phyloP scores from a whole-genome alignment of 2,113 vertebrate species.

The Macquaria australasica region DNA sequence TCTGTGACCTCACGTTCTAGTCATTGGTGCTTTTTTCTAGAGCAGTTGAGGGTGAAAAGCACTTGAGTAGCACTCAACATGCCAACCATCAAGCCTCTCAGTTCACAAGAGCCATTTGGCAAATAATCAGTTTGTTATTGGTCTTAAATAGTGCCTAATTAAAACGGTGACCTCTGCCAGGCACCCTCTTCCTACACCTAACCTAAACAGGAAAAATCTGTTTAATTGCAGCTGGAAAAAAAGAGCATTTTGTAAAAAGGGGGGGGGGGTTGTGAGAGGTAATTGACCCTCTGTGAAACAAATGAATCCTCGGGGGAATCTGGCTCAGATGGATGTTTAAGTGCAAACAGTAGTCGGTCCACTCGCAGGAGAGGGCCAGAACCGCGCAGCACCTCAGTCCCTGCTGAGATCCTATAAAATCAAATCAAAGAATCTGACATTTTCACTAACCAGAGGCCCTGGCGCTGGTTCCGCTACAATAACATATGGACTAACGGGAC shows the following conservation, averaged over 20 bases:
- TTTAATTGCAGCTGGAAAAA: constrained; percentile 90
- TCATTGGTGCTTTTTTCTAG: constrained; percentile 41
- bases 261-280: constrained; percentile 83
- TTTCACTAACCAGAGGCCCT: constrained; percentile 93
- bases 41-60: constrained; percentile 33
- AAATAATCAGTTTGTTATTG: constrained; percentile 94
- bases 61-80: constrained; percentile 39
- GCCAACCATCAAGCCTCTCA: constrained; percentile 55
- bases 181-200: constrained; percentile 92
- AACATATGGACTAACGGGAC: constrained; percentile 83
- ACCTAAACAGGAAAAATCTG: constrained; percentile 98
- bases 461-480: constrained; percentile 83
- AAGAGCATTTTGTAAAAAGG: constrained; percentile 10
- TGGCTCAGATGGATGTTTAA: constrained; percentile 95
- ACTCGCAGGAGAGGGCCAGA: constrained; percentile 83
- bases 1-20: constrained; percentile 57
- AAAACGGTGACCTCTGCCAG: constrained; percentile 91
- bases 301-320: constrained; percentile 93
- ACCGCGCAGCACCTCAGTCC: constrained; percentile 81
- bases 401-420: constrained; percentile 95
- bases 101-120: constrained; percentile 87
- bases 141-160: constrained; percentile 94
- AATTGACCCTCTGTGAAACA: constrained; percentile 96
- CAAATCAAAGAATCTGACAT: constrained; percentile 93
- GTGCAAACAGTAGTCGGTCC: constrained; percentile 92